phyloP scores from a whole-genome alignment of 2,888 invertebrate species.

The Drosophila anomelani region DNA sequence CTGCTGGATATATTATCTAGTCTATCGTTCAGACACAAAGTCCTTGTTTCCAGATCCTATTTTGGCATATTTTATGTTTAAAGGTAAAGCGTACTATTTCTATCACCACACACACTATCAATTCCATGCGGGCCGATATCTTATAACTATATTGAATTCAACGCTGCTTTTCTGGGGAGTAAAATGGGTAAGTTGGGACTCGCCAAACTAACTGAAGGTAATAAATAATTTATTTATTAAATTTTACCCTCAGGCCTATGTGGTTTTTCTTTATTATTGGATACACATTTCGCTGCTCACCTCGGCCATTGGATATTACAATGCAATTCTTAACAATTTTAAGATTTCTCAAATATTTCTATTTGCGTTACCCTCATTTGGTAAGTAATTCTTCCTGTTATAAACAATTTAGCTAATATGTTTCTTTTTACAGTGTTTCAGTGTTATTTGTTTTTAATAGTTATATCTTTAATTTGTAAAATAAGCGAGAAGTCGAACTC shows the following conservation, averaged over 20 bases:
- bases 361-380: neutral
- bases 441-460: slow-evolving; percentile 46
- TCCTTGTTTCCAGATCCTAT: neutral
- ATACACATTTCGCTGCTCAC: slow-evolving; percentile 13
- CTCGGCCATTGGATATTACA: neutral
- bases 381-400: slow-evolving; percentile 18
- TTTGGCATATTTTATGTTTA: neutral
- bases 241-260: slow-evolving; percentile 23
- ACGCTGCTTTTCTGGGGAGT: slow-evolving; percentile 11
- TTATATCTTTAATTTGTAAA: slow-evolving; percentile 40
- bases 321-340: neutral
- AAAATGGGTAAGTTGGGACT: slow-evolving; percentile 46
- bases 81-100: no score
- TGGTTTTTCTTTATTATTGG: slow-evolving; percentile 48
- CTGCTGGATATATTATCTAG: neutral
- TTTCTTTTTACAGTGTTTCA: slow-evolving; percentile 35
- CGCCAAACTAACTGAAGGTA: neutral
- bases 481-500: neutral
- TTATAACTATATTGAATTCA: slow-evolving; percentile 15
- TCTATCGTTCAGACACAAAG: neutral
- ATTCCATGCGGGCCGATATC: slow-evolving; percentile 3
- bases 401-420: neutral
- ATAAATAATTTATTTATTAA: neutral
- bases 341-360: neutral
- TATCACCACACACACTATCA: neutral